Conservation (phyloP, 2,797 vertebrate genomes). For the Parauchenoglanis ngamensis region DNA sequence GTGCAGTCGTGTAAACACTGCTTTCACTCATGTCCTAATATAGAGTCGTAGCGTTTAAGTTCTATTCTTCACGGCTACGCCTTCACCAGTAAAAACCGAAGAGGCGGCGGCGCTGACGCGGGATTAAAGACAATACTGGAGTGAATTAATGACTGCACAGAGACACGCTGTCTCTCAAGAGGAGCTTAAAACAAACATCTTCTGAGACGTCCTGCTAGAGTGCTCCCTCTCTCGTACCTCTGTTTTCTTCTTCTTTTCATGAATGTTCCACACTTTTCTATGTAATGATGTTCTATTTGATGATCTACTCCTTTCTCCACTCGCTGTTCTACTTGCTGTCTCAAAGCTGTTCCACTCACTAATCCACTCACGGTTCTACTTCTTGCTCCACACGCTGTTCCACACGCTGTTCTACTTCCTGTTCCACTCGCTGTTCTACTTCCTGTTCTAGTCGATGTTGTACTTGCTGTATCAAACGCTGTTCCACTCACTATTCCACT, state of each 20-base stretch:
- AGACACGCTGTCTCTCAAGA: background rate
- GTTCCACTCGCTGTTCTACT: background rate
- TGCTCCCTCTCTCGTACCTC: background rate
- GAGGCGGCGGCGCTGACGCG: background rate
- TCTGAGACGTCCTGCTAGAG: background rate
- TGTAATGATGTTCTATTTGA: too few relatives aligned
- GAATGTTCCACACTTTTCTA: background rate
- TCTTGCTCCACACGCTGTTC: background rate
- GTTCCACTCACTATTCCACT: background rate
- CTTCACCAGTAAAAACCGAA: background rate
- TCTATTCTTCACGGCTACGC: background rate
- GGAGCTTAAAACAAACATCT: background rate
- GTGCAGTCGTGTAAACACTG: constrained; percentile 8
- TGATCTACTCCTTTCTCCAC: too few relatives aligned
- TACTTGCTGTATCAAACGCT: too few relatives aligned
- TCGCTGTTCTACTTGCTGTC: background rate
- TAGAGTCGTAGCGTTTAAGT: background rate
- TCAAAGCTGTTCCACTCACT: too few relatives aligned
- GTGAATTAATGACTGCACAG: background rate
- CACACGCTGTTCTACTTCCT: background rate
- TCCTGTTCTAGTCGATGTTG: background rate
- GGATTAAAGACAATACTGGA: background rate
- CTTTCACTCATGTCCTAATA: constrained; percentile 29
- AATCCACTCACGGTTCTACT: background rate
- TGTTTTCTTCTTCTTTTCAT: background rate